These are phyloP conservation scores for Orthonevra nobilis DNA, from an alignment of 2,888 invertebrate species.

Conservation along the genomic window DNA sequence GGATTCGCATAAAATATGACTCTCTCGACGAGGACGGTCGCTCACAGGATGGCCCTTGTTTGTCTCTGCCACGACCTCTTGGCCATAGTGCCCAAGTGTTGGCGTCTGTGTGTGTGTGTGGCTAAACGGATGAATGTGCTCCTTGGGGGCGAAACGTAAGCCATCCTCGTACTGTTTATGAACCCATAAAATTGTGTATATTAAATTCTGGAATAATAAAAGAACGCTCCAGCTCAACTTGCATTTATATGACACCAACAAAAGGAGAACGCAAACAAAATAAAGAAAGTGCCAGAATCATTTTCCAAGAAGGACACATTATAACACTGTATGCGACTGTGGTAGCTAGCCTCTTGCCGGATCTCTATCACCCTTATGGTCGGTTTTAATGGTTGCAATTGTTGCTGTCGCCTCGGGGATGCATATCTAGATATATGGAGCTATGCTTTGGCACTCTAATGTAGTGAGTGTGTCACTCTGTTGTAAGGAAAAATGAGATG, in stretches of 20 bases:
- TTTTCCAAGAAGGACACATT: conserved; percentile 47
- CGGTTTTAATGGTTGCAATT: conserved; percentile 51
- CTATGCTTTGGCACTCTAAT: conserved; percentile 15
- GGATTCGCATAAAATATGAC: conserved; percentile 67
- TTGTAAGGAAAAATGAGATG: conserved; percentile 62
- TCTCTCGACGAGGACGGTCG: conserved; percentile 44
- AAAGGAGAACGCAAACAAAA: conserved; percentile 42
- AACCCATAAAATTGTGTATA: conserved; percentile 69
- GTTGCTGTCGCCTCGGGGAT: conserved; percentile 30
- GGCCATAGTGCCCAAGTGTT: conserved; percentile 4
- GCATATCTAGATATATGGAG: conserved; percentile 51
- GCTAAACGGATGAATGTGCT: conserved; percentile 9
- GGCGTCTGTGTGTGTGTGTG: too few relatives aligned
- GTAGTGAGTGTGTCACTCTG: conserved; percentile 47
- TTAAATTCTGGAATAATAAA: conserved; percentile 68
- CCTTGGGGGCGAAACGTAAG: conserved; percentile 44
- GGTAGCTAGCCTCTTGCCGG: conserved; percentile 7
- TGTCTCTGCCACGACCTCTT: conserved; percentile 26
- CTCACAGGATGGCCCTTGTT: conserved; percentile 56
- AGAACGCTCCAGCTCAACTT: conserved; percentile 62
- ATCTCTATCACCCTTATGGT: conserved; percentile 6
- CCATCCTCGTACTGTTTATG: conserved; percentile 62
- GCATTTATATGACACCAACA: conserved; percentile 57
- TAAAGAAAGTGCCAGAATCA: conserved; percentile 40
- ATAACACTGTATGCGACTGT: too few relatives aligned